Conservation (phyloP, 2,888 invertebrate species). For the Cryptophagus acutangulus region DNA sequence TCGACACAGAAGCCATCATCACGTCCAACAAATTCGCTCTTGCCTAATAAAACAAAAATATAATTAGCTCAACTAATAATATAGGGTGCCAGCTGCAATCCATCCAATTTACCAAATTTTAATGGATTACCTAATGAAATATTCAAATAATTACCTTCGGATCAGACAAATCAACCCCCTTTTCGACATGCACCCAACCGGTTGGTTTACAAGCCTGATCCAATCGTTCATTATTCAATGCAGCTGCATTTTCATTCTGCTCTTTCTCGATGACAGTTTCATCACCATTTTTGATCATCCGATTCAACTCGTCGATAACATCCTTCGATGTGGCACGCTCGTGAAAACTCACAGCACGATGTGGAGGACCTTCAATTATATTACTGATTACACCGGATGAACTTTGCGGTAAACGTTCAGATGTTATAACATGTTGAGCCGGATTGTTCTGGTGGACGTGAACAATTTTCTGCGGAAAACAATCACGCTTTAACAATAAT, state of each 20-base stretch:
- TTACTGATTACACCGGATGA: constrained; percentile 42
- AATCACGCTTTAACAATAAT: no score
- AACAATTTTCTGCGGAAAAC: constrained; percentile 32
- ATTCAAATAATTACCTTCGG: constrained; percentile 57
- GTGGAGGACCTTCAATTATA: constrained; percentile 50
- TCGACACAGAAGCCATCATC: constrained; percentile 64
- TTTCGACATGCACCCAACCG: constrained; percentile 75
- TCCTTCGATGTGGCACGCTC: constrained; percentile 71
- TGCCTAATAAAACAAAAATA: constrained; percentile 50
- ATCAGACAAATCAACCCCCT: constrained; percentile 71
- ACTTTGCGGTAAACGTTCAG: constrained; percentile 43
- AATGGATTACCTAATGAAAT: not conserved
- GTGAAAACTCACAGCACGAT: constrained; percentile 64
- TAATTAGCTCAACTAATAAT: not conserved
- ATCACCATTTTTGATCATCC: constrained; percentile 57
- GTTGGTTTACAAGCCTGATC: constrained; percentile 67
- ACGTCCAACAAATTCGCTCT: constrained; percentile 72
- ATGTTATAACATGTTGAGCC: constrained; percentile 42
- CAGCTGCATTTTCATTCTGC: not conserved
- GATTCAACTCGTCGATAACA: constrained; percentile 69
- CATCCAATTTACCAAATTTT: no score
- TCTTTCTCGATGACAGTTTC: constrained; percentile 26
- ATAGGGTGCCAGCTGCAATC: no score
- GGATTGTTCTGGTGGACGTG: constrained; percentile 30
- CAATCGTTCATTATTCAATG: no score